Base-by-base conservation (phyloP, 2,888 invertebrate species). In the Spatulosminthurus flaviceps region DNA sequence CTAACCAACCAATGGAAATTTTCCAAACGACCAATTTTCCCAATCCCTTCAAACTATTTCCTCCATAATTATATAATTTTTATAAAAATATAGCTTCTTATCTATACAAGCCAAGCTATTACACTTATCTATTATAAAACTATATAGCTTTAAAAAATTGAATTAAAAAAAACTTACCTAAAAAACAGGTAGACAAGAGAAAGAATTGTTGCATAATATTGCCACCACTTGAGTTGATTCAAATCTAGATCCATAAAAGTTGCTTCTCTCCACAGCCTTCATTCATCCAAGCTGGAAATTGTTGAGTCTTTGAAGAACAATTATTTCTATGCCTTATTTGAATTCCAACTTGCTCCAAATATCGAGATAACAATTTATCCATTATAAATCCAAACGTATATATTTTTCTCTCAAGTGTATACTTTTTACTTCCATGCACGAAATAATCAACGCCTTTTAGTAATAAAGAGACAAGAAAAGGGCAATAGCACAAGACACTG, bases 171-270 rank as follows among this genome's bases (percentile, higher is more conserved):
- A 22, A 77, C 79, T 79, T 66, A 79, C 79, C 79, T 73, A 79
- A 61, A 74, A 79, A 74, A 74, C 73, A 79, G 41, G 79, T 79
- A 66, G 79, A 74, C 73, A 73, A 67, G 66, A 74, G 66, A 43
- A 79, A 71, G 34, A 79, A 74, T 73, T 79, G 79, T 73, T 79
- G 79, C 79, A 79, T 79, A 79, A 79, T 79, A 79, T 41, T 41
- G 78, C 26, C 73, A 73, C 73, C 73, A 73, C 60, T 26, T 60
- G 28, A 22, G 41, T 22, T 41, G 34, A n/a, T 66, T 43, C 19
- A 19, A 72, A n/a, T 34, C 41, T 24, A 72, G 26, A 26, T 21
- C 72, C 51, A 43, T 41, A 72, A 72, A 72, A 72, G 22, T 24
- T 72, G n/a, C 26, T 70, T 70, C 28, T 22, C 41, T 42, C 70